phyloP scores from a whole-genome alignment of 2,797 vertebrate species.

The Alosa sapidissima region DNA sequence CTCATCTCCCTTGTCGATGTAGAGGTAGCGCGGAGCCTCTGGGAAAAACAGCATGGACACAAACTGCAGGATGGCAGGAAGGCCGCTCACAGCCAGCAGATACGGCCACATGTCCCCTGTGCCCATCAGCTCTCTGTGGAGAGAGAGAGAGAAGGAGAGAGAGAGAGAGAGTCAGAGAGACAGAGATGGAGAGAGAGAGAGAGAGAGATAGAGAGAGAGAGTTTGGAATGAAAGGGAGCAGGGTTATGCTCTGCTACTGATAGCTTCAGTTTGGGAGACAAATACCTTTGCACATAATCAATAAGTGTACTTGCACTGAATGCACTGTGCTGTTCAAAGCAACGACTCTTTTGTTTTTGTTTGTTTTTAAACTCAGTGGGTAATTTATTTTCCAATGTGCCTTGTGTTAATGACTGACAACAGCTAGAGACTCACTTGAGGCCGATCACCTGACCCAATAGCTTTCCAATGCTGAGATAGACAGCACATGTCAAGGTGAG shows the following conservation, averaged over 20 bases:
- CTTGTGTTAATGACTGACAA: background rate
- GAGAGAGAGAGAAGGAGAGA: background rate
- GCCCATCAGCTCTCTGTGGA: constrained; percentile 75
- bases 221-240: background rate
- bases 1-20: constrained; percentile 76
- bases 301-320: background rate
- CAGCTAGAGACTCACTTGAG: constrained; percentile 60
- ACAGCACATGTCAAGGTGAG: constrained; percentile 69
- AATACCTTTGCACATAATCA: background rate
- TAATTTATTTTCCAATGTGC: background rate
- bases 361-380: background rate
- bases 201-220: too few species aligned
- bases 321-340: background rate
- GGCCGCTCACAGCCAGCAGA: constrained; percentile 65
- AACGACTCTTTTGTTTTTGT: background rate
- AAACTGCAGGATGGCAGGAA: constrained; percentile 74
- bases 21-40: constrained; percentile 77
- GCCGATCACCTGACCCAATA: constrained; percentile 71
- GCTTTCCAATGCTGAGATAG: constrained; percentile 65
- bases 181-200: background rate
- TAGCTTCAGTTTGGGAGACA: background rate
- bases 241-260: background rate
- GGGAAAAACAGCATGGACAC: constrained; percentile 73
- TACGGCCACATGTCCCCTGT: constrained; percentile 73
- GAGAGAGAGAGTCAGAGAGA: background rate